Evolutionary conservation across 2,888 invertebrate genomes (phyloP).

Genomic region (Teinopalpus imperialis): DNA sequence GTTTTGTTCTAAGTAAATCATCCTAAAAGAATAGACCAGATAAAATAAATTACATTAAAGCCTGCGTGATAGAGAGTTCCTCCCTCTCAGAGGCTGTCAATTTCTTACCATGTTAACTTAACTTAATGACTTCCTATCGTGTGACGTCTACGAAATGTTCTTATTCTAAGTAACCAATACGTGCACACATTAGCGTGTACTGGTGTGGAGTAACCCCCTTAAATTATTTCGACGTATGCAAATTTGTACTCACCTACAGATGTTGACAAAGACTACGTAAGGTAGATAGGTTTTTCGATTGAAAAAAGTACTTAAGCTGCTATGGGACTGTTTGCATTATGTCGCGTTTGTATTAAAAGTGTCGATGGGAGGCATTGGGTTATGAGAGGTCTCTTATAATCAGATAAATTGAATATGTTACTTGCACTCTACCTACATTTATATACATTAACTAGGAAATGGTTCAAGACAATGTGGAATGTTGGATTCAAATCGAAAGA

Average conservation of each 20-base stretch:
- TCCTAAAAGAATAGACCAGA: neutral
- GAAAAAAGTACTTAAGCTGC: too few species aligned
- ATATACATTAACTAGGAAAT: too few species aligned
- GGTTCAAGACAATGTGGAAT: too few species aligned
- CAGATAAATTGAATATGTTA: too few species aligned
- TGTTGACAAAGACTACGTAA: slow-evolving; percentile 49
- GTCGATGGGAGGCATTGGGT: too few species aligned
- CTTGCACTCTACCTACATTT: too few species aligned
- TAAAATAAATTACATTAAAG: slow-evolving; percentile 11
- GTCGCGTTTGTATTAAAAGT: too few species aligned
- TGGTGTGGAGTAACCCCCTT: slow-evolving; percentile 72
- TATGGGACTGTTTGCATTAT: too few species aligned
- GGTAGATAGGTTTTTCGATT: slow-evolving; percentile 23
- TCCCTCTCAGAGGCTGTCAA: slow-evolving; percentile 22
- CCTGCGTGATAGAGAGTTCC: slow-evolving; percentile 1
- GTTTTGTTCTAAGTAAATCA: neutral
- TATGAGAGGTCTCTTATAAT: too few species aligned
- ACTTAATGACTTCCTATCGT: slow-evolving; percentile 35
- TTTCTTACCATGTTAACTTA: slow-evolving; percentile 30
- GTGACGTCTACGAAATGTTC: slow-evolving; percentile 41
- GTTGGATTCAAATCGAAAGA: too few species aligned
- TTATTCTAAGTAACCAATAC: slow-evolving; percentile 55
- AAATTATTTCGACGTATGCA: slow-evolving; percentile 82
- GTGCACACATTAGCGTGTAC: slow-evolving; percentile 64
- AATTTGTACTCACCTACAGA: slow-evolving; percentile 79